Evolutionary conservation across 1,140 invertebrate species (phyloP), one percentile per base, ranked within the genome.

Genomic region (Eupeodes corollae): DNA sequence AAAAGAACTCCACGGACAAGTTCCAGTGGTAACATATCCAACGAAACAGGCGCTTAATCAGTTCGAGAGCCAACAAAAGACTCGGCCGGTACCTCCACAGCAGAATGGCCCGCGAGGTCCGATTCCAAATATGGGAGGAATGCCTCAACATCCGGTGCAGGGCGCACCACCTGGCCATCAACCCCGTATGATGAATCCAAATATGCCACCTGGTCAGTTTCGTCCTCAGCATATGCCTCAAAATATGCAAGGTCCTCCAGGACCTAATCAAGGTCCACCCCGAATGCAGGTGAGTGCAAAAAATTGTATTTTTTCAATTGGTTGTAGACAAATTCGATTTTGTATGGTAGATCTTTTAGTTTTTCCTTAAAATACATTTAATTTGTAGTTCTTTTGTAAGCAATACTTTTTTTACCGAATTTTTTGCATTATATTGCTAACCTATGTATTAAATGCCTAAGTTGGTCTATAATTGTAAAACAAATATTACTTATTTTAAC

Each of bases 1-100:
- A 66, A 93, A 91, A 64, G 91, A 96, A 59, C 74, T 99, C 12
- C 91, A 99, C 69, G 94, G 94, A 21, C 93, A 98, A 67, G 82
- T 80, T 58, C 92, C 92, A 2, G 82, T 92, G 44, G 94, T 98
- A 32, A 96, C 94, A 15, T 84, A 87, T 64, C 94, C 92, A 33
- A 98, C 87, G 46, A 97, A 96, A 74, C 88, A 93, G 70, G 77
- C 76, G 5, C 61, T 79, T 50, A 77, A 76, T 54, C 75, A 88
- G 74, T 90, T 92, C 75, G 89, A 92, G 67, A 86, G 88, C 62
- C 86, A 91, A 70, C 89, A 87, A 45, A 91, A 92, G 71, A 91
- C 87, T 14, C 75, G 88, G 48, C 85, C 87, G 30, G 77, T 80
- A 31, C 83, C 83, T 48, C 82, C 84, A 16, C 82, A 57, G 76